These are phyloP conservation scores for Blera fallax DNA, from an alignment of 2,888 invertebrate genomes.

Conservation along the genomic window DNA sequence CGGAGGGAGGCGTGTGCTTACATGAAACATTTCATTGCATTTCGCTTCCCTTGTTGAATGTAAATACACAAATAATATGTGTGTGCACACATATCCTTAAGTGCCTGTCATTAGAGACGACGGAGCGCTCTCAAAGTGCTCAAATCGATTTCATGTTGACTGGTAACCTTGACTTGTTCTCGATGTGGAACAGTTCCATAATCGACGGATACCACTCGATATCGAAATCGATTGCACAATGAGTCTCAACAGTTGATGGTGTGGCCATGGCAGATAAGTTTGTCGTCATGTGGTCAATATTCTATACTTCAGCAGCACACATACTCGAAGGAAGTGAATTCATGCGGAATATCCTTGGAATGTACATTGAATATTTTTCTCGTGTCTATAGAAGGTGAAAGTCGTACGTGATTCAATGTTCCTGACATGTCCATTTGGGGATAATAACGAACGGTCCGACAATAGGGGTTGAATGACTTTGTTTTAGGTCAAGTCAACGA, in stretches of 20 bases:
- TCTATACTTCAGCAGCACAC: background rate
- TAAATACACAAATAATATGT: background rate
- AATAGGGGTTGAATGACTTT: slow-evolving; percentile 37
- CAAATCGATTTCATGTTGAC: slow-evolving; percentile 38
- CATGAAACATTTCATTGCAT: background rate
- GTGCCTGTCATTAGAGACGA: slow-evolving; percentile 41
- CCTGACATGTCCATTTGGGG: slow-evolving; percentile 28
- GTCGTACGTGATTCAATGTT: slow-evolving; percentile 26
- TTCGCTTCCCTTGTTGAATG: background rate
- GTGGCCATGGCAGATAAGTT: background rate
- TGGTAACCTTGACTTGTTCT: slow-evolving; percentile 32
- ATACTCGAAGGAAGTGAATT: slow-evolving; percentile 6
- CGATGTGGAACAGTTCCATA: background rate
- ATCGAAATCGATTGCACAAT: slow-evolving; percentile 6
- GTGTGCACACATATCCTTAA: slow-evolving; percentile 1
- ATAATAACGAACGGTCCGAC: slow-evolving; percentile 6
- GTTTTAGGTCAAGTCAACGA: slow-evolving; percentile 17
- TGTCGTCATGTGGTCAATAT: background rate
- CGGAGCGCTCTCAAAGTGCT: slow-evolving; percentile 2
- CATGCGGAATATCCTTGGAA: slow-evolving; percentile 12
- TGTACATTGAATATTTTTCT: background rate
- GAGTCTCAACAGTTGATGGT: background rate
- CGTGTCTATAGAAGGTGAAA: slow-evolving; percentile 23
- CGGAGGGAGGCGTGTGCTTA: background rate
- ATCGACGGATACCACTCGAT: background rate